Evolutionary conservation across 1,140 invertebrate species (phyloP).

Genomic region (Anthonomus grandis): DNA sequence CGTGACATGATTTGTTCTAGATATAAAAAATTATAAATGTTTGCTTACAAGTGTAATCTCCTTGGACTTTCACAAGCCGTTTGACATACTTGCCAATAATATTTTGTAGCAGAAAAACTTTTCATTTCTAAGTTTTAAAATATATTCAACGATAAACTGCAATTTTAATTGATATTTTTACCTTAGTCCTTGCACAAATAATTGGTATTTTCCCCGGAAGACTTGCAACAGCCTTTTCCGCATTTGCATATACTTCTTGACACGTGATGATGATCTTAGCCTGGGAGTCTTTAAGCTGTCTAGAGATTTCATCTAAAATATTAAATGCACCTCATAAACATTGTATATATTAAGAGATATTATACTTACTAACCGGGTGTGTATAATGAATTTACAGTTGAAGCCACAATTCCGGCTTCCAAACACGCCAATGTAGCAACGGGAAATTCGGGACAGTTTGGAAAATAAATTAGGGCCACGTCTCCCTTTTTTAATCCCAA

Average conservation of each 20-base stretch:
- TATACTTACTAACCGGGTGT: conserved; percentile 56
- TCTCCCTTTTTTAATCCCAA: conserved; percentile 68
- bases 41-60: no score
- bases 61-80: no score
- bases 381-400: conserved; percentile 78
- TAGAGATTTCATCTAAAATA: conserved; percentile 70
- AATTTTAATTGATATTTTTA: no score
- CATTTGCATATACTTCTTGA: conserved; percentile 50
- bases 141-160: no score
- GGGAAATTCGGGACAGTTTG: conserved; percentile 76
- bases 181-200: conserved; percentile 53
- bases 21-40: no score
- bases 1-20: no score
- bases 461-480: conserved; percentile 65
- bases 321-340: neutral
- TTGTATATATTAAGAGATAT: neutral
- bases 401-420: conserved; percentile 67
- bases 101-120: no score
- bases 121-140: no score
- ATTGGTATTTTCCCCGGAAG: conserved; percentile 54
- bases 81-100: no score
- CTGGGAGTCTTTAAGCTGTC: conserved; percentile 63
- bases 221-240: conserved; percentile 50
- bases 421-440: conserved; percentile 64
- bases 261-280: conserved; percentile 67